phyloP scores from a whole-genome alignment of 2,113 vertebrate genomes.

The Cacatua alba region DNA sequence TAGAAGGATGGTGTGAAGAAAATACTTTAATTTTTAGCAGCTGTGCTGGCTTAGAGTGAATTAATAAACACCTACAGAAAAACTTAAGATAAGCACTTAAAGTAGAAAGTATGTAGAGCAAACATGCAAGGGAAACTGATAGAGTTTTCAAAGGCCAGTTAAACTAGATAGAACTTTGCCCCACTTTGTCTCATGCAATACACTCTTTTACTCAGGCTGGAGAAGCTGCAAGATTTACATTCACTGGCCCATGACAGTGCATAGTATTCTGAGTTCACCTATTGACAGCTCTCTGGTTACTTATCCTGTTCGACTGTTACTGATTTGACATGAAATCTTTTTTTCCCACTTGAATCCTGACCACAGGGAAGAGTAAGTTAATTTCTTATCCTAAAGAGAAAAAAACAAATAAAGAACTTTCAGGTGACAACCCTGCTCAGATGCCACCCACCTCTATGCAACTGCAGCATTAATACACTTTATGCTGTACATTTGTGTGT shows the following conservation, averaged over 20 bases:
- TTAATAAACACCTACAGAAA: constrained; percentile 47
- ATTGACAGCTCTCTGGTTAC: background rate
- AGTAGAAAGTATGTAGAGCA: background rate
- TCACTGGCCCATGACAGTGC: background rate
- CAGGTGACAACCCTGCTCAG: background rate
- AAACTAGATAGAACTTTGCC: background rate
- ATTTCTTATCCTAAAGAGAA: background rate
- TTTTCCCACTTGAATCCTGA: background rate
- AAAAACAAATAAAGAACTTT: background rate
- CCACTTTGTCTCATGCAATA: background rate
- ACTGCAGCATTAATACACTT: background rate
- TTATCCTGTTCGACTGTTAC: background rate
- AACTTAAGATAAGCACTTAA: constrained; percentile 1
- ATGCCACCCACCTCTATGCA: background rate
- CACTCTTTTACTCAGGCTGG: background rate
- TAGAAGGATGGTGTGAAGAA: constrained; percentile 33
- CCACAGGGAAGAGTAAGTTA: background rate
- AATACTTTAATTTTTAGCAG: constrained; percentile 53
- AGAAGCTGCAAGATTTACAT: background rate
- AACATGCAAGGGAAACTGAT: background rate
- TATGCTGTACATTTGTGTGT: background rate
- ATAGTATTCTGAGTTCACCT: background rate
- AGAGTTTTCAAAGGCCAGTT: background rate
- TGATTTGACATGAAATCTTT: background rate
- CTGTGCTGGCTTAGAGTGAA: constrained; percentile 30